Base-by-base conservation (phyloP, 2,888 invertebrate genomes). In the Harpagoxenus sublaevis region DNA sequence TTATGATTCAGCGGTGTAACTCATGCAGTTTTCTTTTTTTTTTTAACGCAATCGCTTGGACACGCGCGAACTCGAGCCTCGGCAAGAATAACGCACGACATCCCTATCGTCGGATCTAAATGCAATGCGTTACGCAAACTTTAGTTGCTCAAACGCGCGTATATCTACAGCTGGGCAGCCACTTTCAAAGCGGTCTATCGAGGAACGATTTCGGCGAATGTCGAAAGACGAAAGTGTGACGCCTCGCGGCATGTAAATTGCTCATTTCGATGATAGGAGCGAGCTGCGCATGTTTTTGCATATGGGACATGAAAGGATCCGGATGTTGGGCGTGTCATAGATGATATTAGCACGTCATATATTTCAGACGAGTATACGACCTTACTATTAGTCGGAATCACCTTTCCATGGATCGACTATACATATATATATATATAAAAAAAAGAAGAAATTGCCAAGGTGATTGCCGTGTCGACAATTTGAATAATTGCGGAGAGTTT, bases 181-280 rank as follows among this genome's bases (percentile, higher is more conserved):
- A 18, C 71, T 79, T 57, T 23, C n/a, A 79, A 71, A 45, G 57
- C 4, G 23, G 8, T 42, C 28, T 57, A 53, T 70, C 57, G 79
- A 60, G 48, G 2, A 15, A 31, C 39, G 62, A 31, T 63, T 57
- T 55, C 57, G 78, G 31, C n/a, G 53, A 31, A 48, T 48, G 55
- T 35, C 18, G 79, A 71, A 45, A 78, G n/a, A 42, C n/a, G 28
- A 78, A 71, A 79, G 73, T 39, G 77, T 39, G 68, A n/a, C 71
- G 45, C 18, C 10, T 68, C 55, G 77, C 23, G 23, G 79, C 55
- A 79, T 79, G 53, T 35, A 79, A 79, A 79, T 79, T 57, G 73
- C 45, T 79, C 55, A 79, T 79, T 70, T 79, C 23, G 23, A 31
- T n/a, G 55, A 70, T 31, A 31, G n/a, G 15, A 66, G 23, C 10